Percentiles rank a stretch among this genome's conserved stretches.
Conservation (phyloP, 2,113 vertebrate genomes). For the Oncorhynchus nerka region DNA sequence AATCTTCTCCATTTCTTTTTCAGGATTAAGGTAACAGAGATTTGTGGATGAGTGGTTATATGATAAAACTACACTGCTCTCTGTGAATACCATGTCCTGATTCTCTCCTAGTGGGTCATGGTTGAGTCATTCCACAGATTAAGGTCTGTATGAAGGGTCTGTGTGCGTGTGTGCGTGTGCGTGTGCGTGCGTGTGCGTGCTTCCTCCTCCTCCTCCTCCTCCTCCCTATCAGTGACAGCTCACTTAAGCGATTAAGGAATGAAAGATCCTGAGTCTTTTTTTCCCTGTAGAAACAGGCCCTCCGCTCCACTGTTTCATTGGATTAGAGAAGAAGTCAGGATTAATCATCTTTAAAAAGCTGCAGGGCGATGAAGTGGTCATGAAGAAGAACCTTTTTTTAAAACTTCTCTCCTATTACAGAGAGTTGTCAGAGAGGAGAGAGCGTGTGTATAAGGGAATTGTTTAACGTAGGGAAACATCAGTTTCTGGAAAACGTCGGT, state of each 20-base stretch:
- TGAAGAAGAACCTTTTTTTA: slow-evolving; percentile 18
- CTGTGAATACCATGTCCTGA: too few relatives aligned
- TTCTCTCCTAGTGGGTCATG: too few relatives aligned
- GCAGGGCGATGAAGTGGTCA: slow-evolving; percentile 47
- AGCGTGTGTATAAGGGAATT: slow-evolving; percentile 26
- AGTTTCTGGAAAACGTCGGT: background rate
- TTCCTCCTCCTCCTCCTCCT: slow-evolving; percentile 1
- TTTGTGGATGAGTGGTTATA: too few relatives aligned
- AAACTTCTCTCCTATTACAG: slow-evolving; percentile 24
- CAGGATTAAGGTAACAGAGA: too few relatives aligned
- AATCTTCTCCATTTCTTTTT: too few relatives aligned
- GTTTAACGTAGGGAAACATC: slow-evolving; percentile 52
- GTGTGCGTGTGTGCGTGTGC: background rate
- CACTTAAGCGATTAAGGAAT: slow-evolving; percentile 67
- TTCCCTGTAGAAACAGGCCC: slow-evolving; percentile 57
- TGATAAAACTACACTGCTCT: too few relatives aligned
- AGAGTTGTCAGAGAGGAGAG: slow-evolving; percentile 32
- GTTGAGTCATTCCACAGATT: too few relatives aligned
- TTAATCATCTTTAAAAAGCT: slow-evolving; percentile 47
- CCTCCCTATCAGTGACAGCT: slow-evolving; percentile 53
- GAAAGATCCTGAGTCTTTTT: slow-evolving; percentile 63
- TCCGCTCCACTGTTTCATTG: slow-evolving; percentile 64
- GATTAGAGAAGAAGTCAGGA: slow-evolving; percentile 63
- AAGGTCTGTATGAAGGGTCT: background rate
- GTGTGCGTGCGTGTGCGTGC: background rate